phyloP scores from a whole-genome alignment of 2,797 vertebrate genomes.

The Holocentrus rufus region DNA sequence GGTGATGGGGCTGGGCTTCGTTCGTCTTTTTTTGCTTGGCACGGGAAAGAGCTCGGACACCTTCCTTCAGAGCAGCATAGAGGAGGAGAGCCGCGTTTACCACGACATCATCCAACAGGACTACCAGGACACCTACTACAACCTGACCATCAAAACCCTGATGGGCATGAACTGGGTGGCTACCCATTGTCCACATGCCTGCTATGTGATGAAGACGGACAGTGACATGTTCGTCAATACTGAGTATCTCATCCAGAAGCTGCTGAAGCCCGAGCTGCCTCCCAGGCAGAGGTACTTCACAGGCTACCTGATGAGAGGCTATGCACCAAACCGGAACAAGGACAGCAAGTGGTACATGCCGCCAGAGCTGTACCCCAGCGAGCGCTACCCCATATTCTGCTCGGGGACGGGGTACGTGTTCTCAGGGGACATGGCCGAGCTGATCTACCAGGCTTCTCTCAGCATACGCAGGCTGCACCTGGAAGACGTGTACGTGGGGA shows the following conservation, averaged over 20 bases:
- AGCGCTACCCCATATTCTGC: constrained; percentile 98
- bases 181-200: constrained; percentile 88
- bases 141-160: constrained; percentile 97
- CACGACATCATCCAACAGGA: constrained; percentile 97
- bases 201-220: constrained; percentile 99
- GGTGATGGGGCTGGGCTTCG: constrained; percentile 86
- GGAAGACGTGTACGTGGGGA: constrained; percentile 98
- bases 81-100: constrained; percentile 90
- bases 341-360: constrained; percentile 99
- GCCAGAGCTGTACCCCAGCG: constrained; percentile 95
- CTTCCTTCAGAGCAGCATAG: constrained; percentile 86
- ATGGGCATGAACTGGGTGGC: constrained; percentile 99
- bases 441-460: constrained; percentile 95
- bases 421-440: constrained; percentile 95
- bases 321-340: constrained; percentile 97
- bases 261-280: constrained; percentile 93
- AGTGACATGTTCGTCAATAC: constrained; percentile 99
- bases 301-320: constrained; percentile 98
- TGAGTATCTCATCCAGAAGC: constrained; percentile 97
- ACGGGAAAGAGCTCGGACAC: constrained; percentile 79
- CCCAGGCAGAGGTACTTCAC: constrained; percentile 93
- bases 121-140: constrained; percentile 96
- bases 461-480: constrained; percentile 95
- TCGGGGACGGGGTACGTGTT: constrained; percentile 98
- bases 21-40: constrained; percentile 93